Evolutionary conservation across 2,888 invertebrate species (phyloP), one percentile per base, ranked within the genome.

Genomic region (Cataglyphis albicans): DNA sequence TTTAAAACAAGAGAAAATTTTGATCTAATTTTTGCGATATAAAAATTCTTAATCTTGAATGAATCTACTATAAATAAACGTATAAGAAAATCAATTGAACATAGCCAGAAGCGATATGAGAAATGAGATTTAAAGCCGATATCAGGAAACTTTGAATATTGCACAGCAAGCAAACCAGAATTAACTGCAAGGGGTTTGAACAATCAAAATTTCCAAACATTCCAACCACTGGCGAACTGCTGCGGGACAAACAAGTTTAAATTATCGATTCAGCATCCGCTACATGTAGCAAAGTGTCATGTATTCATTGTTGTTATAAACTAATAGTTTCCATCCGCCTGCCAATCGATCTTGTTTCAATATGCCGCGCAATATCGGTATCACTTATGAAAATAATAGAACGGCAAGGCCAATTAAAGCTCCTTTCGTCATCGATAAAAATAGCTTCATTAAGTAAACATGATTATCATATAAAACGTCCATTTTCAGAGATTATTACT

Each of bases 161-260:
- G 57, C 59, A 68, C 70, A 32, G 70, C 78, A 59, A 78, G 72
- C 78, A 61, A 72, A 59, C 78, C 70, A 44, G 57, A 59, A 70
- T 80, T 80, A 80, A 80, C 78, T 44, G 44, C 59, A 5, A 32
- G 21, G 48, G 57, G 25, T 32, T 44, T 78, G 78, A 57, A 72
- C 78, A 80, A 80, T 70, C 78, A 44, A 80, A 80, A 80, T 80
- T 80, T 80, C 44, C 72, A 80, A 72, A 80, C 78, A 80, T 70
- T 80, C 59, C 78, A 44, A 70, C 59, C 72, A 59, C 59, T 32
- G 44, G 57, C 57, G 21, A 78, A 68, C 68, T 78, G 70, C 70
- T 68, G 57, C 57, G 44, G 18, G 59, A 70, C 78, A 80, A 80
- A 80, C 78, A 80, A 72, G 78, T 80, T 72, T 70, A 80, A 80